Evolutionary conservation across 2,888 invertebrate species (phyloP).

Genomic region (Zygaena filipendulae): DNA sequence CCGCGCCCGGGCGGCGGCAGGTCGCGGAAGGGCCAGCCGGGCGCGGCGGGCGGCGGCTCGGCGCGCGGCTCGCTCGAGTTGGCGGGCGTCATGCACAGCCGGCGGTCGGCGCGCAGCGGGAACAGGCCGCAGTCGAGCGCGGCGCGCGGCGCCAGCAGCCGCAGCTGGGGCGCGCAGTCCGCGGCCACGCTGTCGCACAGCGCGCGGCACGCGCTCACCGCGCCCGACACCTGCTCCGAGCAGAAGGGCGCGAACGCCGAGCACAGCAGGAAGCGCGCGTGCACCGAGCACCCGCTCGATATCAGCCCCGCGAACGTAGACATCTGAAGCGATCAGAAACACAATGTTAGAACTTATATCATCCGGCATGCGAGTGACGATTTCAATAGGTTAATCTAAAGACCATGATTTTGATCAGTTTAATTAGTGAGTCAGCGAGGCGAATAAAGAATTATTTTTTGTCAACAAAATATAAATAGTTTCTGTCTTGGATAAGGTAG

Average conservation of each 20-base stretch:
- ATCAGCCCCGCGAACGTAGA: constrained; percentile 77
- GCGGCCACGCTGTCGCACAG: constrained; percentile 82
- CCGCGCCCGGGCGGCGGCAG: constrained; percentile 42
- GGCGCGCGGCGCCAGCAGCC: constrained; percentile 80
- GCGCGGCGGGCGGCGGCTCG: constrained; percentile 42
- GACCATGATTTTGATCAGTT: too few species aligned
- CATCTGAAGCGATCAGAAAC: constrained; percentile 68
- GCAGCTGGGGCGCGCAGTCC: constrained; percentile 78
- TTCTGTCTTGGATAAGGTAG: too few species aligned
- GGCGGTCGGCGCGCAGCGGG: constrained; percentile 76
- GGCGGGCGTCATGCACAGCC: constrained; percentile 81
- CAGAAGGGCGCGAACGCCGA: constrained; percentile 93
- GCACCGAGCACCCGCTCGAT: constrained; percentile 81
- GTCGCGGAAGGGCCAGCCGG: constrained; percentile 52
- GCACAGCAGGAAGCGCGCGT: constrained; percentile 88
- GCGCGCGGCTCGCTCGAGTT: constrained; percentile 52
- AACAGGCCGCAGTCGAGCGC: constrained; percentile 80
- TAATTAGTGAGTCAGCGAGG: too few species aligned
- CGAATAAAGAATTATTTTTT: too few species aligned
- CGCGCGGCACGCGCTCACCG: constrained; percentile 87
- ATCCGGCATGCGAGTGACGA: too few species aligned
- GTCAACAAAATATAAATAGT: too few species aligned
- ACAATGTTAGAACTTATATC: too few species aligned
- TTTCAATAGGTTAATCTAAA: too few species aligned
- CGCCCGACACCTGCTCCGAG: constrained; percentile 85